A percentile compares a stretch with the other conserved stretches of the same genome.
These are phyloP conservation scores for Neosalanx taihuensis DNA, from an alignment of 2,797 vertebrate species.

Conservation along the genomic window DNA sequence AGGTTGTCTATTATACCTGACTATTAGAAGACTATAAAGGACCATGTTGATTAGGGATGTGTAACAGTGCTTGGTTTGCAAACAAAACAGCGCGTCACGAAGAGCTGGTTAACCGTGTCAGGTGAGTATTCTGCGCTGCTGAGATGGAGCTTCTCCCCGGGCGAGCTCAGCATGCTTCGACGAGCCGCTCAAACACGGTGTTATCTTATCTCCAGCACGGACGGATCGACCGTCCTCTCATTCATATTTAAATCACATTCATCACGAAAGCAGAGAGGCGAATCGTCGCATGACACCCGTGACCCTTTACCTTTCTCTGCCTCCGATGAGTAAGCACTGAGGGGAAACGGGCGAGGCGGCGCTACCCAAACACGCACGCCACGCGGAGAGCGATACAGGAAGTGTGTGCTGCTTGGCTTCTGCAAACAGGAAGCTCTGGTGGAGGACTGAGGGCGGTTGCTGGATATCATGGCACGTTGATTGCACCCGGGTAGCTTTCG, in stretches of 20 bases:
- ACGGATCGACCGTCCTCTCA: constrained; percentile 39
- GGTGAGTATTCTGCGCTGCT: neutral
- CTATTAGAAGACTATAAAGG: too few relatives aligned
- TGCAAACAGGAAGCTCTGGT: too few relatives aligned
- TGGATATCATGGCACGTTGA: too few relatives aligned
- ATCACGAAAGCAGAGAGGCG: constrained; percentile 25
- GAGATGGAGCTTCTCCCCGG: constrained; percentile 10
- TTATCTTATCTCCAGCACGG: constrained; percentile 27
- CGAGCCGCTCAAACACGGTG: constrained; percentile 24
- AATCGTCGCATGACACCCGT: constrained; percentile 23
- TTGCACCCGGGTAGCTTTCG: neutral
- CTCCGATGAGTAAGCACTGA: neutral
- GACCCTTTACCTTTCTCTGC: constrained; percentile 11
- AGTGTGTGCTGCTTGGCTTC: too few relatives aligned
- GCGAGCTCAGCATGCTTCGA: constrained; percentile 12
- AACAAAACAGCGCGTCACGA: neutral
- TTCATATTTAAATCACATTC: constrained; percentile 52
- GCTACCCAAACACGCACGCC: neutral
- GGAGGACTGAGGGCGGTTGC: too few relatives aligned
- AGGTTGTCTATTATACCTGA: too few relatives aligned
- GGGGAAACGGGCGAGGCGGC: neutral
- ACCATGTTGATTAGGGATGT: too few relatives aligned
- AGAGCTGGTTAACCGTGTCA: too few relatives aligned
- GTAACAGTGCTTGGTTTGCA: neutral
- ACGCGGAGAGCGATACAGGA: too few relatives aligned